Percentiles rank a stretch among this genome's conserved stretches.
phyloP scores from a whole-genome alignment of 2,797 vertebrate genomes.

The Bovichtus diacanthus region DNA sequence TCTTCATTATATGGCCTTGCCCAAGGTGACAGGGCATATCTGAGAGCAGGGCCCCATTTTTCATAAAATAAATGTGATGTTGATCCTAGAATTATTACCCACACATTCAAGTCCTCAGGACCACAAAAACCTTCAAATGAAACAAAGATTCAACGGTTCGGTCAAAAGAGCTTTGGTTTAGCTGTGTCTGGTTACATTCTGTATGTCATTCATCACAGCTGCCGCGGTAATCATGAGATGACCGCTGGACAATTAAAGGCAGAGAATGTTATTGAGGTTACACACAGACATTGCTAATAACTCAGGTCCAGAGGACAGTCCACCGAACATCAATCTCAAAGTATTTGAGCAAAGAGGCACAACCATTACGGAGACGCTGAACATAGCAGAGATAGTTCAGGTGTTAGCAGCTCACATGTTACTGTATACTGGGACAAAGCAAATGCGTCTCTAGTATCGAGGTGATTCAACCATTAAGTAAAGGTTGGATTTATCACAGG shows the following conservation, averaged over 20 bases:
- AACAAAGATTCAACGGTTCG: background rate
- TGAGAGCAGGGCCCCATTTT: background rate
- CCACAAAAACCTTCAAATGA: background rate
- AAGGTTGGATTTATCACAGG: conserved; percentile 14
- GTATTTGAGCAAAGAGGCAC: background rate
- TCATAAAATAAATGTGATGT: background rate
- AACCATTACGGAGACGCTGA: conserved; percentile 18
- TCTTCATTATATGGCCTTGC: background rate
- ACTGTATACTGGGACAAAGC: background rate
- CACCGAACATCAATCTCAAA: background rate
- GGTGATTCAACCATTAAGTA: conserved; percentile 17
- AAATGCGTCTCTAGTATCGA: background rate
- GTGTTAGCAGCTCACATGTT: background rate
- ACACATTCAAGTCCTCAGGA: background rate
- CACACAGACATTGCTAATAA: background rate
- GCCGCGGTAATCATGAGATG: background rate
- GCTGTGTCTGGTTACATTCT: background rate
- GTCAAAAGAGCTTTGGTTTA: conserved; percentile 10
- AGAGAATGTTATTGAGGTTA: background rate
- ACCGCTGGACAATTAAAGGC: background rate
- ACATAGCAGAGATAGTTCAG: conserved; percentile 25
- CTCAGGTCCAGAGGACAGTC: background rate
- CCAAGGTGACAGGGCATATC: background rate
- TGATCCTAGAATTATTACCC: background rate
- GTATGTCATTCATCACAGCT: background rate